Conservation (phyloP, 1,140 invertebrate genomes). For the Zaprionus gabonicus region DNA sequence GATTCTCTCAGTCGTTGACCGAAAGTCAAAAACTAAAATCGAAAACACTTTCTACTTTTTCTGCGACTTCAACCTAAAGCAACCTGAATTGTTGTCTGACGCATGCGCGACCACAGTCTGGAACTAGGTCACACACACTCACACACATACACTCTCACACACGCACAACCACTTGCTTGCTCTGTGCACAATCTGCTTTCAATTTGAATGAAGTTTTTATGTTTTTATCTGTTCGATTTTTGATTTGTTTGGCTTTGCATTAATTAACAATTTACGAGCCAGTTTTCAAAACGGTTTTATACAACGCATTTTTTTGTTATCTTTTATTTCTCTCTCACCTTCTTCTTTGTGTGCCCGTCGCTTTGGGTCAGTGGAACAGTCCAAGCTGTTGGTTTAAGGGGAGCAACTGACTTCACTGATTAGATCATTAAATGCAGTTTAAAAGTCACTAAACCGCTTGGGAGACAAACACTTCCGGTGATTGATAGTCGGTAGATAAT, state of each 20-base stretch:
- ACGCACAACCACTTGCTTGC: slow-evolving; percentile 3
- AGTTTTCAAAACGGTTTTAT: slow-evolving; percentile 50
- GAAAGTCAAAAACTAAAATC: slow-evolving; percentile 21
- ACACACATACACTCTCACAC: slow-evolving; percentile 23
- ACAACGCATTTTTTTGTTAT: slow-evolving; percentile 2
- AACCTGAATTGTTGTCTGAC: slow-evolving; percentile 35
- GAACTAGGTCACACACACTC: slow-evolving; percentile 63
- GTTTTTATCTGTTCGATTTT: slow-evolving; percentile 51
- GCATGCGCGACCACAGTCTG: slow-evolving; percentile 57
- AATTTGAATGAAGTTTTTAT: slow-evolving; percentile 61
- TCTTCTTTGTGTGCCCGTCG: slow-evolving; percentile 6
- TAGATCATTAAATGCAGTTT: slow-evolving; percentile 49
- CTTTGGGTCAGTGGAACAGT: slow-evolving; percentile 61
- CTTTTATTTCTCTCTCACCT: not conserved
- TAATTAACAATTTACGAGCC: slow-evolving; percentile 66
- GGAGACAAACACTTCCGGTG: slow-evolving; percentile 35
- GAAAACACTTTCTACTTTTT: slow-evolving; percentile 76
- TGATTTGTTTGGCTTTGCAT: slow-evolving; percentile 70
- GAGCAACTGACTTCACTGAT: slow-evolving; percentile 32
- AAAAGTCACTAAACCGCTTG: slow-evolving; percentile 18
- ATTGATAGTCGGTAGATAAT: not conserved
- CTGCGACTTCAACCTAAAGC: slow-evolving; percentile 40
- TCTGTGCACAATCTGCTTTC: slow-evolving; percentile 52
- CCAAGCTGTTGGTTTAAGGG: slow-evolving; percentile 2
- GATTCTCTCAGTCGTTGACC: not conserved